These are phyloP conservation scores for Bovichtus variegatus DNA, from an alignment of 2,797 vertebrate species.

Conservation along the genomic window DNA sequence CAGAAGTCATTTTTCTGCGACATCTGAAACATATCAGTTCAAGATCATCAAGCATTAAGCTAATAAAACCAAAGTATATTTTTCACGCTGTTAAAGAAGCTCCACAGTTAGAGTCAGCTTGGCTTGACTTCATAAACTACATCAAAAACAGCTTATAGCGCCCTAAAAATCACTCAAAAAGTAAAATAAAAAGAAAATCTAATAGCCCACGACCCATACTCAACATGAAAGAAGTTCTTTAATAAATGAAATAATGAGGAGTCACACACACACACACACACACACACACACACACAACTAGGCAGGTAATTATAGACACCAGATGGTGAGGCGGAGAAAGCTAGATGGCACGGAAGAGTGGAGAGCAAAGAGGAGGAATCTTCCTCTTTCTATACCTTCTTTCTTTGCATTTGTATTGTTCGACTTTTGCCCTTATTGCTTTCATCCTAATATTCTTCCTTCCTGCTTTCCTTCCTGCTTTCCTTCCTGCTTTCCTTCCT, in stretches of 20 bases:
- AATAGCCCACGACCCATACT: not conserved
- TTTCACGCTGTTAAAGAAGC: not conserved
- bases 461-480: not conserved
- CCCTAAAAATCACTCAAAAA: not conserved
- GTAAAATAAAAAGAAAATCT: not conserved
- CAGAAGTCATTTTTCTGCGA: not conserved
- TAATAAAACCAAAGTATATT: not conserved
- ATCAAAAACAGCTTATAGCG: not conserved
- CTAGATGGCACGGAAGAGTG: constrained; percentile 48
- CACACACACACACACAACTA: constrained; percentile 21
- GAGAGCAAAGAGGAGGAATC: constrained; percentile 36
- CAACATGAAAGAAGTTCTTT: constrained; percentile 1
- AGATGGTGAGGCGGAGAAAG: constrained; percentile 67
- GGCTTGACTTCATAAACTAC: not conserved
- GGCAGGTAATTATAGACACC: constrained; percentile 60
- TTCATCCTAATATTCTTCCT: not conserved
- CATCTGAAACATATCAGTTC: not conserved
- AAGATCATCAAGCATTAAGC: not conserved
- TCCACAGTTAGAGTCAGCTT: not conserved
- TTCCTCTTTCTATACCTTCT: not conserved
- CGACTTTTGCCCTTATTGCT: constrained; percentile 6
- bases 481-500: too few species aligned
- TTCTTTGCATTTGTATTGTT: constrained; percentile 4
- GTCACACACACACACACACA: constrained; percentile 26
- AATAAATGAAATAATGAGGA: constrained; percentile 2